These are phyloP conservation scores for Promerops cafer DNA, from an alignment of 2,113 vertebrate genomes.

Conservation along the genomic window DNA sequence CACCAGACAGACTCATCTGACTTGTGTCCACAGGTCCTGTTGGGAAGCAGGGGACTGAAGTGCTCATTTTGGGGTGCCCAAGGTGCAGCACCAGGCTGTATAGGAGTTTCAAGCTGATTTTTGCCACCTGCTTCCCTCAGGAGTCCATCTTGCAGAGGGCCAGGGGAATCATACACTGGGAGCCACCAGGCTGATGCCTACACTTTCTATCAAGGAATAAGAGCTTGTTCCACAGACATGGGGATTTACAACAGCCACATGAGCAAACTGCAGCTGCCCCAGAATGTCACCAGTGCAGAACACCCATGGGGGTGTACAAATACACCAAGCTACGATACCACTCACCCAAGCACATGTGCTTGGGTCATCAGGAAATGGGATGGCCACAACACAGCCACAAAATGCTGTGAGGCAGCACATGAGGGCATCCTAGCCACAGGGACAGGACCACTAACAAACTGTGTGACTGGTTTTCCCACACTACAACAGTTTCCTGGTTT, in stretches of 20 bases:
- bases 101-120: neutral
- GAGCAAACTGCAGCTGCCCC: neutral
- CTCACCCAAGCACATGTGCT: neutral
- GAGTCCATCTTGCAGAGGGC: neutral
- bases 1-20: neutral
- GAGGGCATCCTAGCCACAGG: neutral
- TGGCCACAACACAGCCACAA: neutral
- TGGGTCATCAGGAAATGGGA: neutral
- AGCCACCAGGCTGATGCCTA: neutral
- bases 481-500: neutral
- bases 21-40: neutral
- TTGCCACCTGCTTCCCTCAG: neutral
- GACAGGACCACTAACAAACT: neutral
- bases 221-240: neutral
- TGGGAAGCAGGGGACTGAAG: neutral
- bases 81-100: neutral
- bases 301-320: neutral
- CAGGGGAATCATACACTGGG: neutral
- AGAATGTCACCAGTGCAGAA: neutral
- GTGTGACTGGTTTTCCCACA: neutral
- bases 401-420: neutral
- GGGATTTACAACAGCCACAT: neutral
- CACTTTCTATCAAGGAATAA: neutral
- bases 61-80: neutral
- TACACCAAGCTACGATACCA: accelerated